Evolutionary conservation across 2,113 vertebrate species (phyloP).

Genomic region (Dipodomys stephensi): DNA sequence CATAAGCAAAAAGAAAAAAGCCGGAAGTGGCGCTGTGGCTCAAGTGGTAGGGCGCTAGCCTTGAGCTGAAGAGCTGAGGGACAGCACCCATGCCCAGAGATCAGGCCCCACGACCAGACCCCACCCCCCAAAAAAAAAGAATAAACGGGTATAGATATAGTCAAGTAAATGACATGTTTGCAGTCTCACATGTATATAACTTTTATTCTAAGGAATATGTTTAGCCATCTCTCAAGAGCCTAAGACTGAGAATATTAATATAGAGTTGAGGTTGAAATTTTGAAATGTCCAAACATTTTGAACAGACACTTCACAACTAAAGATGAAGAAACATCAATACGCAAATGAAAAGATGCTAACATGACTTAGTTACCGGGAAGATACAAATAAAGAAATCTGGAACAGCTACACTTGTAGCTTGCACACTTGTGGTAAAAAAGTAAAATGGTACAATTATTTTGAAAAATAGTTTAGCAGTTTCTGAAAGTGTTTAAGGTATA

Average conservation of each 20-base stretch:
- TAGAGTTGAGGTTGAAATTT: background rate
- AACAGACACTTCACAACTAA: background rate
- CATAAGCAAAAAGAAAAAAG: no score
- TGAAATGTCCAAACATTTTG: conserved; percentile 9
- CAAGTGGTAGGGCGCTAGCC: no score
- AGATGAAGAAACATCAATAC: background rate
- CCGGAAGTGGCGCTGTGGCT: no score
- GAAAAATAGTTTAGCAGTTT: conserved; percentile 29
- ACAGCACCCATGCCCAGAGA: no score
- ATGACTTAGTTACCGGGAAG: conserved; percentile 23
- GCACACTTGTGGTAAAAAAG: background rate
- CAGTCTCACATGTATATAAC: background rate
- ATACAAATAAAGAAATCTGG: background rate
- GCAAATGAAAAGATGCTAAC: background rate
- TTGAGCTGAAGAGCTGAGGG: no score
- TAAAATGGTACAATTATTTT: background rate
- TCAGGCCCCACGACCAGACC: no score
- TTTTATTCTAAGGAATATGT: conserved; percentile 41
- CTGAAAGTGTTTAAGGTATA: background rate
- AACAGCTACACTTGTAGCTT: background rate
- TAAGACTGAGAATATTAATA: conserved; percentile 25
- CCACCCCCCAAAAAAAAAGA: background rate
- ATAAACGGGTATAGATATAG: conserved; percentile 23
- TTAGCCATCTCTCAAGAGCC: background rate
- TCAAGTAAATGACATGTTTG: background rate